Percentiles rank a stretch among this genome's conserved stretches.
Evolutionary conservation across 2,797 vertebrate species (phyloP).

Genomic region (Lithobates sylvaticus): DNA sequence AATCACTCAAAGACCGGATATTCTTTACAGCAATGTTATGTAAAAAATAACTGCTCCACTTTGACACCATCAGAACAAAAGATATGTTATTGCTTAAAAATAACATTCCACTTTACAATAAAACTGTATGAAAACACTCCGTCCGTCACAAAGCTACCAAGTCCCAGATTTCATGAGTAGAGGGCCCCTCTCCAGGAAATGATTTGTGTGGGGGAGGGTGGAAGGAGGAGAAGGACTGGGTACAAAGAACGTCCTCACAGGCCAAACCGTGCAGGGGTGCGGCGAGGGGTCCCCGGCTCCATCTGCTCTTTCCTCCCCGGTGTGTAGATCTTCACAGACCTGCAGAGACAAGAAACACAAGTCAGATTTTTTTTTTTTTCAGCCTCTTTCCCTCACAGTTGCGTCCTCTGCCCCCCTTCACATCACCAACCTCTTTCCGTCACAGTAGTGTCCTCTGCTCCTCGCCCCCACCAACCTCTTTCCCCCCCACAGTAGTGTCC

Average conservation of each 20-base stretch:
- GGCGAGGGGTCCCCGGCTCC: not conserved
- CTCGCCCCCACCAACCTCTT: too few species aligned
- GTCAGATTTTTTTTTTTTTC: too few species aligned
- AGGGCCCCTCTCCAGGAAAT: not conserved
- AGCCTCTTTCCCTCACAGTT: too few species aligned
- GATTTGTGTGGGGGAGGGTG: not conserved
- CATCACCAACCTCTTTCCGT: too few species aligned
- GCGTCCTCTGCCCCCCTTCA: too few species aligned
- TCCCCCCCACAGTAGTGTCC: too few species aligned
- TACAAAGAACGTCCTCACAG: conserved; percentile 1
- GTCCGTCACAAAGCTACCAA: not conserved
- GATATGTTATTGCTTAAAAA: conserved; percentile 54
- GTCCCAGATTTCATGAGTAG: not conserved
- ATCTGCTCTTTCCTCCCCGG: not conserved
- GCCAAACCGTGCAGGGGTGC: not conserved
- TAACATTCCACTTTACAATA: conserved; percentile 59
- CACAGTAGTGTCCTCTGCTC: too few species aligned
- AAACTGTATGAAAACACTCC: conserved; percentile 13
- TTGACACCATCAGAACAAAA: conserved; percentile 37
- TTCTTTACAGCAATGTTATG: conserved; percentile 18
- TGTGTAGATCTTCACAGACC: not conserved
- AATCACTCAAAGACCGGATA: not conserved
- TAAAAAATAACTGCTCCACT: conserved; percentile 42
- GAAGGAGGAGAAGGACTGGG: not conserved
- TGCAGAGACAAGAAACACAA: not conserved